Conservation (phyloP, 2,888 invertebrate species). For the Platypus cylindrus region DNA sequence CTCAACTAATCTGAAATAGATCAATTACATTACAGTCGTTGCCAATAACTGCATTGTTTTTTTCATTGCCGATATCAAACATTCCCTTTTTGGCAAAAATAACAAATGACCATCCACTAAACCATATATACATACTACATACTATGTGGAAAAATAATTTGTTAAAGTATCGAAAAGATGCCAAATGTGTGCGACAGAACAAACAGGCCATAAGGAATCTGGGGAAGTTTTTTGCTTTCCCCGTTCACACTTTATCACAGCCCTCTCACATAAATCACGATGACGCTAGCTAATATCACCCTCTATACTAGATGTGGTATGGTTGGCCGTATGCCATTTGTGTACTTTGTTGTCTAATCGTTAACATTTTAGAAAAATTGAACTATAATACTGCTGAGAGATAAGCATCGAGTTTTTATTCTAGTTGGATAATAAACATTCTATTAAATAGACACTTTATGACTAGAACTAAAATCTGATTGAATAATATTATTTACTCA, state of each 20-base stretch:
- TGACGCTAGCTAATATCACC: conserved; percentile 25
- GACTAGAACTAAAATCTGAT: conserved; percentile 2
- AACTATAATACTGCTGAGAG: too few species aligned
- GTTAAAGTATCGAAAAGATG: conserved; percentile 7
- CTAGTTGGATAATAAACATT: too few species aligned
- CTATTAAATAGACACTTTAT: too few species aligned
- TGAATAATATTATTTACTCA: not conserved
- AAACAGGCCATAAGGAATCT: conserved; percentile 6
- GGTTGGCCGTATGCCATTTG: conserved; percentile 10
- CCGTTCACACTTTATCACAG: conserved; percentile 27
- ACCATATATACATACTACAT: too few species aligned
- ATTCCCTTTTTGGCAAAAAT: too few species aligned
- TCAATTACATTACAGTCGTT: too few species aligned
- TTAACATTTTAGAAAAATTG: too few species aligned
- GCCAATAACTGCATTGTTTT: too few species aligned
- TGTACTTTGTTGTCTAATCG: too few species aligned
- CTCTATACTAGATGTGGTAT: conserved; percentile 9
- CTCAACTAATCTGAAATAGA: too few species aligned
- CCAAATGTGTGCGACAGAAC: conserved; percentile 7
- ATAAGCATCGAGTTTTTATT: too few species aligned
- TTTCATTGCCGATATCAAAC: too few species aligned
- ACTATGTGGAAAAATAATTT: conserved; percentile 8
- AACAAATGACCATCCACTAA: conserved; percentile 6
- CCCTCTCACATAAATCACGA: conserved; percentile 27
- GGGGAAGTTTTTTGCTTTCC: conserved; percentile 20